A percentile compares a stretch with the other conserved stretches of the same genome.
Conservation (phyloP, 2,113 vertebrate genomes). For the Chascanopsetta lugubris region DNA sequence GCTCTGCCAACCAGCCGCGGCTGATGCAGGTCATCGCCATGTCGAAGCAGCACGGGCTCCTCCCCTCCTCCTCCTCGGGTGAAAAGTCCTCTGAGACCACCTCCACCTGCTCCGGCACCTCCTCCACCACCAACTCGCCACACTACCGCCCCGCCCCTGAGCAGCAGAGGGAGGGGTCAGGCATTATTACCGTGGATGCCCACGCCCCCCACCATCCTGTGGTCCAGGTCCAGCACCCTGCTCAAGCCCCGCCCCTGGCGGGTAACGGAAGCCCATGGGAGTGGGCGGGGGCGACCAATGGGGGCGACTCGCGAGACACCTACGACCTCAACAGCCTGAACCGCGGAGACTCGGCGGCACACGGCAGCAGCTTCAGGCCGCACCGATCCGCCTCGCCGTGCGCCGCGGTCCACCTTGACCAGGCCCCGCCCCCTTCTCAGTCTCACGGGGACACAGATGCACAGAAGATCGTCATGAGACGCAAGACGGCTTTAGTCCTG, state of each 20-base stretch:
- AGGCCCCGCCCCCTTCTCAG: neutral
- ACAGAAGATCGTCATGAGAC: slow-evolving; percentile 83
- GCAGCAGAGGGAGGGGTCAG: slow-evolving; percentile 83
- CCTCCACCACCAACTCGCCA: slow-evolving; percentile 81
- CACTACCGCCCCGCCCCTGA: slow-evolving; percentile 83
- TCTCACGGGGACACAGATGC: slow-evolving; percentile 75
- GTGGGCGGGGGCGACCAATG: slow-evolving; percentile 78
- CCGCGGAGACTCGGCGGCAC: slow-evolving; percentile 55
- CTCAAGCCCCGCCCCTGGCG: slow-evolving; percentile 30
- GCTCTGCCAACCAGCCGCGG: slow-evolving; percentile 84
- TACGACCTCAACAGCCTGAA: slow-evolving; percentile 84
- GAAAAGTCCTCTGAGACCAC: slow-evolving; percentile 85
- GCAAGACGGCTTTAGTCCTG: slow-evolving; percentile 79
- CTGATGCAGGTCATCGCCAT: slow-evolving; percentile 91
- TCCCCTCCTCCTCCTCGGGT: slow-evolving; percentile 64
- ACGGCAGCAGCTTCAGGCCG: slow-evolving; percentile 73
- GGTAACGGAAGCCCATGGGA: slow-evolving; percentile 81
- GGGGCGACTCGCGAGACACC: slow-evolving; percentile 57
- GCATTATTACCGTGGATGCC: slow-evolving; percentile 89
- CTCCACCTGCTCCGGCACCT: slow-evolving; percentile 79
- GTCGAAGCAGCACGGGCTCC: slow-evolving; percentile 88
- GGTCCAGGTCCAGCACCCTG: slow-evolving; percentile 69
- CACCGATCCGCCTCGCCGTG: slow-evolving; percentile 81
- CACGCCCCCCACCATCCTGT: slow-evolving; percentile 90
- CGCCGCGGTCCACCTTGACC: slow-evolving; percentile 77